Percentiles rank a stretch among this genome's conserved stretches.
These are phyloP conservation scores for Caenorhabditis virilis DNA, from an alignment of 2,888 invertebrate genomes.

Conservation along the genomic window DNA sequence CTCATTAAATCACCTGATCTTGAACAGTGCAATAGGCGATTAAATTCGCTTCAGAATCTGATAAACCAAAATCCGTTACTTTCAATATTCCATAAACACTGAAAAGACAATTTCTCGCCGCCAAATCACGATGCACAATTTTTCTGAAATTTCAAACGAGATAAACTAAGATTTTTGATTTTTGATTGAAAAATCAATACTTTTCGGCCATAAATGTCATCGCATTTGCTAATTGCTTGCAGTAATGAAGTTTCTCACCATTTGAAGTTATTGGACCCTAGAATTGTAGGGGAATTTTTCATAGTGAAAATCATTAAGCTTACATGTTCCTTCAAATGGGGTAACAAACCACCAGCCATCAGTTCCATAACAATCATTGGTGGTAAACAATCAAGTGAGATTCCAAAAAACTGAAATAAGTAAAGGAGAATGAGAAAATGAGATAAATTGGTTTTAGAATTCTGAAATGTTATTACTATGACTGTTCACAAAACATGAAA, in stretches of 20 bases:
- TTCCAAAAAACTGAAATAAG: conserved; percentile 7
- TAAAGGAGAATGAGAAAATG: too few relatives aligned
- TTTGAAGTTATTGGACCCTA: conserved; percentile 8
- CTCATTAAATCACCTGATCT: conserved; percentile 1
- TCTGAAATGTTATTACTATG: neutral
- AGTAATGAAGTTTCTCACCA: conserved; percentile 23
- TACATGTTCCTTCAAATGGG: conserved; percentile 5
- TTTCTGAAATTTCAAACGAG: conserved; percentile 7
- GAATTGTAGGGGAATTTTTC: neutral
- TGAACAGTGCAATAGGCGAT: conserved; percentile 5
- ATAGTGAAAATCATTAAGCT: neutral
- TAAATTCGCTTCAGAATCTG: conserved; percentile 8
- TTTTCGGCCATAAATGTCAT: conserved; percentile 13
- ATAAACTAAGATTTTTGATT: neutral
- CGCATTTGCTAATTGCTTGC: conserved; percentile 17
- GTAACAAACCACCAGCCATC: conserved; percentile 10
- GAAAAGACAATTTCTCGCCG: conserved; percentile 34
- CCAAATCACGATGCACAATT: conserved; percentile 39
- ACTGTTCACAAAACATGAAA: neutral
- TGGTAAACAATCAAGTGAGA: conserved; percentile 9
- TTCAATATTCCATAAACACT: conserved; percentile 29
- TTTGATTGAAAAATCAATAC: neutral
- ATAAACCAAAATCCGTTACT: conserved; percentile 26
- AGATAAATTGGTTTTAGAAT: too few relatives aligned
- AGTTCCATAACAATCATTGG: conserved; percentile 24